A percentile compares a stretch with the other conserved stretches of the same genome.
Evolutionary conservation across 2,888 invertebrate species (phyloP).

Genomic region (Hypsopygia costalis): DNA sequence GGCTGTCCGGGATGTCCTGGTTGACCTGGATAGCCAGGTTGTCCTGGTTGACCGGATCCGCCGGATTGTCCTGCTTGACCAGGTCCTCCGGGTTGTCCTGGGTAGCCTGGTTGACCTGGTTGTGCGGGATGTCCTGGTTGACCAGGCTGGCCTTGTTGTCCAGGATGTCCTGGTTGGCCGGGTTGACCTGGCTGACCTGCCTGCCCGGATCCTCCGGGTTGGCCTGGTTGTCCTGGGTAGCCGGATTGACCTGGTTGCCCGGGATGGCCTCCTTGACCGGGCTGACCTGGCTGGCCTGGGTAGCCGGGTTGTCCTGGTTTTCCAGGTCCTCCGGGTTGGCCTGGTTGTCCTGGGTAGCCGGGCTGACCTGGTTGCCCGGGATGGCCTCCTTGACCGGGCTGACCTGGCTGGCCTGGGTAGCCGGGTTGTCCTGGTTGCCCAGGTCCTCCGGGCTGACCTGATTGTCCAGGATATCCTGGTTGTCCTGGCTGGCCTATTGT

Average conservation of each 20-base stretch:
- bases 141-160: slow-evolving; percentile 22
- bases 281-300: slow-evolving; percentile 24
- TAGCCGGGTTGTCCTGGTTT: slow-evolving; percentile 37
- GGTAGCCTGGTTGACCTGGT: slow-evolving; percentile 17
- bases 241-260: slow-evolving; percentile 25
- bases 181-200: slow-evolving; percentile 28
- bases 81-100: slow-evolving; percentile 19
- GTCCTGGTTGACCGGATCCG: slow-evolving; percentile 30
- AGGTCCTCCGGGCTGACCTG: no score
- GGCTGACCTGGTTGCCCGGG: slow-evolving; percentile 27
- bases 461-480: slow-evolving; percentile 23
- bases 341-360: slow-evolving; percentile 19
- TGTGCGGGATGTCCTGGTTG: slow-evolving; percentile 18
- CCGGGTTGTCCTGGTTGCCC: no score
- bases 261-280: slow-evolving; percentile 28
- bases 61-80: slow-evolving; percentile 20
- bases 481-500: slow-evolving; percentile 18
- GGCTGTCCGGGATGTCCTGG: slow-evolving; percentile 59
- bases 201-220: slow-evolving; percentile 19
- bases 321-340: slow-evolving; percentile 39
- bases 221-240: slow-evolving; percentile 19
- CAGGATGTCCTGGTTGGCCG: slow-evolving; percentile 30
- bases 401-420: no score
- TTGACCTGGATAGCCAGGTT: slow-evolving; percentile 27
- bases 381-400: no score